Base-by-base conservation (phyloP, 2,888 invertebrate species). In the Bedellia somnulentella region DNA sequence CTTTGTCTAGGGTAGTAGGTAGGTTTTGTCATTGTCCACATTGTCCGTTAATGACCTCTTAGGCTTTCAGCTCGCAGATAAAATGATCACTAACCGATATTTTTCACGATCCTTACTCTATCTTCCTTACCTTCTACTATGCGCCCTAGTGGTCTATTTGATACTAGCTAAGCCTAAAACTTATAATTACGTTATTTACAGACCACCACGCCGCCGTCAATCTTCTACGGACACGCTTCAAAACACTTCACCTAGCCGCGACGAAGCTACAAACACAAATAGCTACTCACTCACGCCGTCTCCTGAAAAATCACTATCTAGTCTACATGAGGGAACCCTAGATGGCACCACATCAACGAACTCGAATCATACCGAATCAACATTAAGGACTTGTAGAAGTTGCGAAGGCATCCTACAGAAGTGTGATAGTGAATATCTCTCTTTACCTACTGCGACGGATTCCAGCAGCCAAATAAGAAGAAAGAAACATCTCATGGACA, bases 401-500 rank as follows among this genome's bases (percentile, higher is more conserved):
- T 80, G 83, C 41, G 83, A 84, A 49, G 82, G 80, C 11, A 62
- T 83, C 27, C 57, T 83, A 37, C 81, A 82, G 41, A 73, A 61
- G 33, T 64, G 68, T 36, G 64, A 68, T 43, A 79, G 79, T 45
- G 79, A 80, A 35, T 63, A 78, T 37, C 58, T 78, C 35, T 79
- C 81, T 38, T 52, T 83, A 46, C 78, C 78, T 46, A 57, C 81
- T 49, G 79, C 79, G 44, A 61, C 78, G 49, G 78, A 81, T 43
- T 77, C 79, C 43, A 56, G 71, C 40, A 78, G 75, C 30, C 81
- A 81, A 47, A 80, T 78, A 5, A 85, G 86, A 57, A 78, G 83
- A 49, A 85, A 84, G 60, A 83, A 84, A 55, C 89, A 89, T 62
- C 89, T 91, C 59, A 87, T 91, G 83, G 89, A 90, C 79, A 80